phyloP scores from a whole-genome alignment of 2,888 invertebrate species.

The Timema cristinae region DNA sequence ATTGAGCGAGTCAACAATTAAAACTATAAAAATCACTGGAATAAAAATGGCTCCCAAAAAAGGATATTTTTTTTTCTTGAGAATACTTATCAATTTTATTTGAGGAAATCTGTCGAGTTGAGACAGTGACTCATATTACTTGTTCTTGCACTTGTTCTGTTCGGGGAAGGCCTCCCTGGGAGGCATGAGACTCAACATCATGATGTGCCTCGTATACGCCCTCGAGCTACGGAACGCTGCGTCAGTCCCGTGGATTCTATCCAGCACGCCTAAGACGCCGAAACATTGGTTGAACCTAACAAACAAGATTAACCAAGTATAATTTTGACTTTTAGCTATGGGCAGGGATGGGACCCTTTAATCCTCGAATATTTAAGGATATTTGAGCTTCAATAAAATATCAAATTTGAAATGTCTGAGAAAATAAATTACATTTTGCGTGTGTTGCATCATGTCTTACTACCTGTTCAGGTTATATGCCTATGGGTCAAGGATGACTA shows the following conservation, averaged over 20 bases:
- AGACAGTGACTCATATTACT: conserved; percentile 14
- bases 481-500: too few relatives aligned
- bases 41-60: too few relatives aligned
- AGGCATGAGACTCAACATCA: conserved; percentile 64
- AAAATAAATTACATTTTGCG: not conserved
- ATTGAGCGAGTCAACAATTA: too few relatives aligned
- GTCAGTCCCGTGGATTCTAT: conserved; percentile 80
- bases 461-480: too few relatives aligned
- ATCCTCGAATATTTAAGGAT: too few relatives aligned
- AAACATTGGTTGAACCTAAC: conserved; percentile 78
- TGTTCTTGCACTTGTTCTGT: conserved; percentile 43
- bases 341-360: too few relatives aligned
- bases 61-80: too few relatives aligned
- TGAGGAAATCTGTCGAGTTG: too few relatives aligned
- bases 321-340: too few relatives aligned
- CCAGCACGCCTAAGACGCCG: conserved; percentile 76
- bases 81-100: too few relatives aligned
- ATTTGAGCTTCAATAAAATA: not conserved
- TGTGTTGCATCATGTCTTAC: too few relatives aligned
- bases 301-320: conserved; percentile 18
- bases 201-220: conserved; percentile 66
- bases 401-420: not conserved
- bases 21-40: too few relatives aligned
- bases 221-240: conserved; percentile 66
- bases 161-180: conserved; percentile 66